These are phyloP conservation scores for Mesembrinibis cayennensis DNA, from an alignment of 2,113 vertebrate genomes.

Conservation along the genomic window DNA sequence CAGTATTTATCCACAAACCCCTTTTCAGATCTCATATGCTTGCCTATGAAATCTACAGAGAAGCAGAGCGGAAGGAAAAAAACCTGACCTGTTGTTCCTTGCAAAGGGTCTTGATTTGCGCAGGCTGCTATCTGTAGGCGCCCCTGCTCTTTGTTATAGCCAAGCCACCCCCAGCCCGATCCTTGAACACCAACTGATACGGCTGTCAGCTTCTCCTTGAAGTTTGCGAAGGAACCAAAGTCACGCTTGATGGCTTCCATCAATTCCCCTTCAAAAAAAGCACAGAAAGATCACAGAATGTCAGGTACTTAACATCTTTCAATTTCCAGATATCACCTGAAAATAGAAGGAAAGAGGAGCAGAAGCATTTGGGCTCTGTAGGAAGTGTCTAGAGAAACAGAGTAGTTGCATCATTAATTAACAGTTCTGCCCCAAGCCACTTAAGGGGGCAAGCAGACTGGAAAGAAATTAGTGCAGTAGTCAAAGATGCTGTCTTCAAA, in stretches of 20 bases:
- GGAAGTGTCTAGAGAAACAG: not conserved
- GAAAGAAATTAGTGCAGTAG: not conserved
- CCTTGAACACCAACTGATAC: slow-evolving; percentile 91
- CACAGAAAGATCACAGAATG: not conserved
- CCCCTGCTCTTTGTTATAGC: slow-evolving; percentile 86
- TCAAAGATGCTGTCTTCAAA: not conserved
- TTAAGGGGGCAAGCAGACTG: not conserved
- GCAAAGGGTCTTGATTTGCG: slow-evolving; percentile 93
- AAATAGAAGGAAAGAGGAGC: not conserved
- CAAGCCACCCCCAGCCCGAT: slow-evolving; percentile 97
- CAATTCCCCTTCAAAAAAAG: slow-evolving; percentile 81
- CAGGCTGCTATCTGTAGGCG: slow-evolving; percentile 86
- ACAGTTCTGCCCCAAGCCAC: not conserved
- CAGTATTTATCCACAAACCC: not conserved
- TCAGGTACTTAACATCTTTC: not conserved
- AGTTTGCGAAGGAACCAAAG: slow-evolving; percentile 91
- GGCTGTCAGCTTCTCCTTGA: slow-evolving; percentile 92
- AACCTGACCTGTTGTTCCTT: slow-evolving; percentile 91
- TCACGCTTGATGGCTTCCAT: slow-evolving; percentile 92
- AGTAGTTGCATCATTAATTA: not conserved
- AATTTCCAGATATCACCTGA: not conserved
- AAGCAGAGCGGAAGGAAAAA: not conserved
- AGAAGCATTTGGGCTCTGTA: not conserved
- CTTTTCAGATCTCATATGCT: not conserved
- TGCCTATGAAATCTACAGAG: not conserved